Evolutionary conservation across 2,888 invertebrate species (phyloP).

Genomic region (Trichacis sp.): DNA sequence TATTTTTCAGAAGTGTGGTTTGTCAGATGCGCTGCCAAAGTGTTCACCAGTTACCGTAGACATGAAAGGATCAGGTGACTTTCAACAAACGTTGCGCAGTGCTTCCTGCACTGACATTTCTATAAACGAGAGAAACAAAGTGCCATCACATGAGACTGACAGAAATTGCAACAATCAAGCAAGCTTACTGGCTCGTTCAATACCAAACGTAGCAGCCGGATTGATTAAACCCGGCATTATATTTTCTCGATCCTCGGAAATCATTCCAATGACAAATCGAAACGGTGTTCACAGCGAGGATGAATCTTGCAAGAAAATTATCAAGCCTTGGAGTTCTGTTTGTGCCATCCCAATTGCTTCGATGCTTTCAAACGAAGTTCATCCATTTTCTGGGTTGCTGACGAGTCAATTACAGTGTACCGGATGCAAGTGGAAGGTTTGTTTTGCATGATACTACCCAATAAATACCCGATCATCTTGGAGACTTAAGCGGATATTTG

Average conservation of each 20-base stretch:
- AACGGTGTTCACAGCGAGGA: background rate
- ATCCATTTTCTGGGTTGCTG: conserved; percentile 82
- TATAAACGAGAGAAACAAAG: conserved; percentile 44
- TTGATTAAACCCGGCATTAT: conserved; percentile 63
- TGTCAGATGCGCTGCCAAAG: conserved; percentile 77
- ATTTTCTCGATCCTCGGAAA: conserved; percentile 62
- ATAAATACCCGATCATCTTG: no score
- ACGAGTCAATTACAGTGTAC: conserved; percentile 83
- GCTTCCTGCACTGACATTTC: conserved; percentile 64
- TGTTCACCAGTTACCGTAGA: conserved; percentile 46
- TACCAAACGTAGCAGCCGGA: conserved; percentile 46
- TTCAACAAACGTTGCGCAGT: conserved; percentile 53
- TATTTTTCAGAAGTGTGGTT: conserved; percentile 80
- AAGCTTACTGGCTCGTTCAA: conserved; percentile 51
- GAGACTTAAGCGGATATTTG: no score
- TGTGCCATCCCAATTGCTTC: conserved; percentile 56
- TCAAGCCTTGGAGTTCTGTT: conserved; percentile 58
- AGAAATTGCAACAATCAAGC: conserved; percentile 51
- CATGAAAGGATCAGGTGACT: conserved; percentile 54
- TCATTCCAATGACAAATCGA: conserved; percentile 48
- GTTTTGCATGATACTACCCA: no score
- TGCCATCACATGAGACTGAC: conserved; percentile 47
- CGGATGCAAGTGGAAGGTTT: conserved; percentile 78
- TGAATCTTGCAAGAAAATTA: conserved; percentile 37
- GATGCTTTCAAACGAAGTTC: conserved; percentile 64